Conservation (phyloP, 2,113 vertebrate genomes). For the Alouatta palliata region DNA sequence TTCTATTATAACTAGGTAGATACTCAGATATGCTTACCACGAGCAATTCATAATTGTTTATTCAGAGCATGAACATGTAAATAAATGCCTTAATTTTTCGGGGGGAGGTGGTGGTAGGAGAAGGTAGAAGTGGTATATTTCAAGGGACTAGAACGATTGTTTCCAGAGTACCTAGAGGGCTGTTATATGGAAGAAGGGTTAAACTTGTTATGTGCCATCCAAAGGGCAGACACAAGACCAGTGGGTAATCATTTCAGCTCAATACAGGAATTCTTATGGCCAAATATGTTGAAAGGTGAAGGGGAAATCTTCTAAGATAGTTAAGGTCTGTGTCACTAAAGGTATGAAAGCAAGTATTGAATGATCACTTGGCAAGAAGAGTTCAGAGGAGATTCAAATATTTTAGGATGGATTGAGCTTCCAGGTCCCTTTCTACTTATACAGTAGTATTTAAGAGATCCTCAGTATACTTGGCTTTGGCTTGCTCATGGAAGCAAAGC, state of each 20-base stretch:
- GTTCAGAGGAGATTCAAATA: neutral
- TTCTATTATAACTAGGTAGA: neutral
- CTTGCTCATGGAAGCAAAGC: neutral
- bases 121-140: neutral
- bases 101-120: fast-evolving
- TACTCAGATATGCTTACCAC: neutral
- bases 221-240: neutral
- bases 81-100: neutral
- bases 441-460: neutral
- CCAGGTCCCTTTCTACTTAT: neutral
- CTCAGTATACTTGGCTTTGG: neutral
- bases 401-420: neutral
- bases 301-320: neutral
- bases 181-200: neutral
- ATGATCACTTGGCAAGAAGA: neutral
- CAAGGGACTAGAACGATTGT: neutral
- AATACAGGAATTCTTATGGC: neutral
- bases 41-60: neutral
- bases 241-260: neutral
- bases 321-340: neutral
- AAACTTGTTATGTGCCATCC: neutral
- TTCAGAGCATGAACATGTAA: neutral
- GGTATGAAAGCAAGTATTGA: neutral
- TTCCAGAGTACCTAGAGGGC: neutral
- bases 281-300: neutral